Percentiles rank a stretch among this genome's conserved stretches.
Evolutionary conservation across 1,140 invertebrate species (phyloP).

Genomic region (Potamilus streckersoni): DNA sequence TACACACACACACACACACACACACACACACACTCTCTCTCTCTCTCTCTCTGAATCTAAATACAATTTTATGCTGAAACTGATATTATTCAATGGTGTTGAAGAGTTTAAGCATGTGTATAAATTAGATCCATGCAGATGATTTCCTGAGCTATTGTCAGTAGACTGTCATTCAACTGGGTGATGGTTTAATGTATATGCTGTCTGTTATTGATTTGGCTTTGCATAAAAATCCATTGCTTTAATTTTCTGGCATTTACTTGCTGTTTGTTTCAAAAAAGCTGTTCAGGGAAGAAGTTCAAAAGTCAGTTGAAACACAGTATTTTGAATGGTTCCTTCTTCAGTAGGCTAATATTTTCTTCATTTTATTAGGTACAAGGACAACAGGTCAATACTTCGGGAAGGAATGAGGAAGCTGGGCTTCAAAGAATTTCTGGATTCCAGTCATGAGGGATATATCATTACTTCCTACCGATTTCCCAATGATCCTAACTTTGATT

Average conservation of each 20-base stretch:
- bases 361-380: slow-evolving; percentile 62
- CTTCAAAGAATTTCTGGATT: slow-evolving; percentile 66
- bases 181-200: no score
- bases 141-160: no score
- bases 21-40: no score
- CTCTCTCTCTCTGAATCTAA: no score
- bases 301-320: background rate
- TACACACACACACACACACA: no score
- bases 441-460: slow-evolving; percentile 65
- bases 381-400: slow-evolving; percentile 65
- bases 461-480: slow-evolving; percentile 70
- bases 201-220: no score
- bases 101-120: no score
- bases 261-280: background rate
- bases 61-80: no score
- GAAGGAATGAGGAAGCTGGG: slow-evolving; percentile 69
- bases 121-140: no score
- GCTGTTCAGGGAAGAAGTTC: background rate
- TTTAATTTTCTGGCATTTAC: background rate
- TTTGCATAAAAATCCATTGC: no score
- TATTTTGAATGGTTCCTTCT: background rate
- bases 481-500: slow-evolving; percentile 67
- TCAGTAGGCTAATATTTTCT: background rate
- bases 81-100: no score
- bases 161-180: no score